These are phyloP conservation scores for Littorina saxatilis DNA, from an alignment of 1,140 invertebrate species.

Conservation along the genomic window DNA sequence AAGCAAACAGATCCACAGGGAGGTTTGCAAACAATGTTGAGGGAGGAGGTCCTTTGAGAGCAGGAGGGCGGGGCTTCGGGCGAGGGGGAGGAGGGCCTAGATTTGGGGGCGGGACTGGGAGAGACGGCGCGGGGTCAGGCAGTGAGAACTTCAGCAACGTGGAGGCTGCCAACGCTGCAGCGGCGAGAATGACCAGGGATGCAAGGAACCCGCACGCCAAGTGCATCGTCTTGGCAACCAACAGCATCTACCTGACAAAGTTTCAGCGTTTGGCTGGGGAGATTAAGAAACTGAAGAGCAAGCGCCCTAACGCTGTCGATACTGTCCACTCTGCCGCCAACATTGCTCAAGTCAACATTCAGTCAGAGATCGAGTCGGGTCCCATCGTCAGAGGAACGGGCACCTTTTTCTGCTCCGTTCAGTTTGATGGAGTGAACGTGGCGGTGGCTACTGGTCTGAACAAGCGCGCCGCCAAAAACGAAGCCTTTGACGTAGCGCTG, in stretches of 20 bases:
- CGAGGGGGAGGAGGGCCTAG: not conserved
- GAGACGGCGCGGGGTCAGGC: not conserved
- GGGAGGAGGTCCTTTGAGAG: not conserved
- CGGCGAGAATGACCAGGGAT: not conserved
- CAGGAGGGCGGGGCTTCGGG: not conserved
- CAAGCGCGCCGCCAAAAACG: conserved; percentile 53
- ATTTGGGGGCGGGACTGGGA: not conserved
- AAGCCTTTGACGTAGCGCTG: conserved; percentile 61
- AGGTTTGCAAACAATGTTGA: not conserved
- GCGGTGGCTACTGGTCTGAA: conserved; percentile 17
- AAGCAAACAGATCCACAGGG: not conserved
- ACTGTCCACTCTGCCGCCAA: conserved; percentile 43
- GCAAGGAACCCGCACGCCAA: conserved; percentile 18
- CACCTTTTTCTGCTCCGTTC: conserved; percentile 33
- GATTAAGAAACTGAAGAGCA: conserved; percentile 36
- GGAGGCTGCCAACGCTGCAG: conserved; percentile 24
- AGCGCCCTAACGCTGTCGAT: conserved; percentile 44
- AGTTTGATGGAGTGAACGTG: conserved; percentile 33
- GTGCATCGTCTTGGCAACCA: not conserved
- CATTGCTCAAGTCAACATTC: conserved; percentile 28
- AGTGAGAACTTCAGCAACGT: conserved; percentile 24
- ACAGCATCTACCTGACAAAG: conserved; percentile 24
- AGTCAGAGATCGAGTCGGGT: conserved; percentile 31
- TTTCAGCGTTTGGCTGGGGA: conserved; percentile 40
- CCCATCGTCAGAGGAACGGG: conserved; percentile 28